These are phyloP conservation scores for Hypomecis atomaria DNA, from an alignment of 2,888 invertebrate genomes.

Conservation along the genomic window DNA sequence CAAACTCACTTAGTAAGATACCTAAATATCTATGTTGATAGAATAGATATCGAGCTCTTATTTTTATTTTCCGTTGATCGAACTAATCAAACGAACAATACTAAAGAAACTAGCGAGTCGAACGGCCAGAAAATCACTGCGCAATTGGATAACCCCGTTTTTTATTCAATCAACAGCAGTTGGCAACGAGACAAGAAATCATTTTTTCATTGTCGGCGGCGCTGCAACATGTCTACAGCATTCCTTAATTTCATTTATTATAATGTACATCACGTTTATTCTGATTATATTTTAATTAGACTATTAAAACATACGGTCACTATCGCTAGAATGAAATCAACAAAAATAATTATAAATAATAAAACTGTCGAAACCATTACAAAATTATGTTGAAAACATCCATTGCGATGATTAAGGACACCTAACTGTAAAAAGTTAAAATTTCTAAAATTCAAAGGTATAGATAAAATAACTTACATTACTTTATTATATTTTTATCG, in stretches of 20 bases:
- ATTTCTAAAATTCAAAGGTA: too few species aligned
- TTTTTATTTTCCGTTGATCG: constrained; percentile 6
- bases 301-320: too few species aligned
- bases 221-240: constrained; percentile 36
- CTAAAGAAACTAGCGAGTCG: constrained; percentile 54
- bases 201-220: constrained; percentile 59
- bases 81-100: constrained; percentile 54
- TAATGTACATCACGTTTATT: not conserved
- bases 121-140: constrained; percentile 64
- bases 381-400: too few species aligned
- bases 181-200: constrained; percentile 76
- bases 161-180: constrained; percentile 68
- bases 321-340: too few species aligned
- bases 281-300: too few species aligned
- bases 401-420: too few species aligned
- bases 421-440: too few species aligned
- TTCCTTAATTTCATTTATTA: constrained; percentile 35
- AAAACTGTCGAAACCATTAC: too few species aligned
- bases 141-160: constrained; percentile 68
- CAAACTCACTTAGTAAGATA: constrained; percentile 4
- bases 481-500: not conserved
- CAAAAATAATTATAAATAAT: too few species aligned
- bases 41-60: constrained; percentile 18
- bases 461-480: constrained; percentile 21
- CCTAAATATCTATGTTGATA: constrained; percentile 1